Base-by-base conservation (phyloP, 2,888 invertebrate genomes). In the Choristoneura rosaceana region DNA sequence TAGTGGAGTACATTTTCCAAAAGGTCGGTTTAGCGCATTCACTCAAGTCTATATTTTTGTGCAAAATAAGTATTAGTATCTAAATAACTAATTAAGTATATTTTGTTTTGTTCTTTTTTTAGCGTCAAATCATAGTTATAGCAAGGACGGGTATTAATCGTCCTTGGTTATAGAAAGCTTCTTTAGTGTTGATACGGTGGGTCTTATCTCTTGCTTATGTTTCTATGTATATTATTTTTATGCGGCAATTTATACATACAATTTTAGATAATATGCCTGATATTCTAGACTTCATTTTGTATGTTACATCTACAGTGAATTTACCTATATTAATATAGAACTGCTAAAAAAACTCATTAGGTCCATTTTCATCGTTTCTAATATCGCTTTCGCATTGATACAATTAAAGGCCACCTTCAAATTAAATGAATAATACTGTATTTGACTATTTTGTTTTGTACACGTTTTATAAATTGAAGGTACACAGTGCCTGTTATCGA, bases 41-140 rank as follows among this genome's bases (percentile, higher is more conserved):
- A 25, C 55, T 55, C 25, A 55, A 34, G 55, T 52, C 52, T 55
- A 12, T 25, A 55, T 55, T 55, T 52, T 55, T 25, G 55, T 55
- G 12, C 55, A 55, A 12, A 55, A 25, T 5, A 14, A 45, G 5
- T 45, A 12, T 4, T 14, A 10, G 10, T 43, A 43, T 4, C 7
- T 7, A 38, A 12, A 12, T 12, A 43, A 43, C 3, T 43, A 3
- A 12, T 3, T 7, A 38, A 1, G 0, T 43, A 43, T 3, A n/a
- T 47, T 47, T 47, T 47, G 14, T n/a, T 52, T 9, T 52, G 15
- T 15, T 15, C 50, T 15, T 52, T 47, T 4, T 50, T 17, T 10
- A 9, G 9, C 52, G 10, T 52, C 17, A 17, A 52, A n/a, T 7
- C 3, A 25, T 14, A 4, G 12, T 55, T 55, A 55, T 5, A 55